Base-by-base conservation (phyloP, 1,140 invertebrate species). In the Dendrolimus punctatus region DNA sequence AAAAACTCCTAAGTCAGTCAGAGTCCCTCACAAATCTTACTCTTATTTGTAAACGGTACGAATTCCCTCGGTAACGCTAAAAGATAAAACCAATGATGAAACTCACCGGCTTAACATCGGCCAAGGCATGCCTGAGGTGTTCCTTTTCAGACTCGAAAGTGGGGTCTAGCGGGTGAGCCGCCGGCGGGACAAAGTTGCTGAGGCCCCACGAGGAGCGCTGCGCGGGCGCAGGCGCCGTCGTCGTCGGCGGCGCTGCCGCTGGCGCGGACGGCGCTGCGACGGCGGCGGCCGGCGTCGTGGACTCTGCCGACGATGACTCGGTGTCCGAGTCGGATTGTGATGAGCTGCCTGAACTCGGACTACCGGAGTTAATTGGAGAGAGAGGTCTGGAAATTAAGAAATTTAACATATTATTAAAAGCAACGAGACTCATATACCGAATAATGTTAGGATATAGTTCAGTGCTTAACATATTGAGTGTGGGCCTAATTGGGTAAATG, bases 41-140 rank as follows among this genome's bases (percentile, higher is more conserved):
- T 2, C 23, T 23, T 23, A 23, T 23, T 23, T 23, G 23, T 3
- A 23, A 23, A 23, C 23, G 3, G 23, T 23, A 23, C 23, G 23
- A 23, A 23, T 23, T 3, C 1, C 23, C 23, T 23, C n/a, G 23
- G 23, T 3, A 23, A 1, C 23, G 3, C 23, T 23, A 23, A 23
- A 23, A 23, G 23, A 23, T 23, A 23, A 49, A 38, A 6, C 7
- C 10, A 23, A 43, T 44, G 7, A 37, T 43, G 6, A 0, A 36
- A 66, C 74, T 73, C 7, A 82, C 80, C 68, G 82, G 75, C 57
- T 86, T 87, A 41, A 86, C 85, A 53, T 87, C 83, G 5, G 84
- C 87, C 8, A 89, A 66, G 0, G 86, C 85, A 53, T 75, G 79
- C 53, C 85, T 80, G 5, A 89, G 65, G 23, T 23, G 23, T 58